Evolutionary conservation across 2,888 invertebrate species (phyloP), one percentile per base, ranked within the genome.

Genomic region (Cremastobaeus sp.): DNA sequence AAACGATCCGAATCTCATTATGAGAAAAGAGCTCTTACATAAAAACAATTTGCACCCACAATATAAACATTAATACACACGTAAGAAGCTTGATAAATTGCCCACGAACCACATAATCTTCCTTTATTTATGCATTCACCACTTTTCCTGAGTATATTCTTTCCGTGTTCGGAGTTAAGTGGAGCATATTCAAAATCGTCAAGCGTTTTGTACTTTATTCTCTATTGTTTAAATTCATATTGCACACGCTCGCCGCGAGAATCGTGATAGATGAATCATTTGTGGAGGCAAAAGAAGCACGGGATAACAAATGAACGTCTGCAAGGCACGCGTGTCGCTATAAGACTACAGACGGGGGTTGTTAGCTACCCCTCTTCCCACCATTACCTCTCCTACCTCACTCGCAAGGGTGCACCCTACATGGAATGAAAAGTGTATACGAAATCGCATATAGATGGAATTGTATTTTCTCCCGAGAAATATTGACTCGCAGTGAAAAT

Each of bases 301-400:
- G 17, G n/a, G 11, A 48, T 50, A 41, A 50, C 43, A 64, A 64
- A 52, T 28, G 37, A 43, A 25, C 62, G 60, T 50, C 43, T 28
- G n/a, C 59, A 47, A 47, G 14, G 47, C 47, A 47, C 62, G 50
- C 62, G 62, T 50, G 41, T 50, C 62, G 52, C 62, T 41, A 52
- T 34, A 20, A 50, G 52, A 41, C 52, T 52, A 41, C 39, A 25
- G 52, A 21, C 52, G 32, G 35, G 62, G 62, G 62, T 64, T 64
- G 62, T 64, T 64, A 64, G 62, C 62, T 43, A 34, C 62, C 62
- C 62, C 62, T 52, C 62, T 64, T 64, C 43, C 52, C 52, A 52
- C 50, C 62, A 64, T 64, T 64, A 64, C 62, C 62, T 41, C 62
- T 28, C 62, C 62, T 34, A 50, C 41, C 50, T 32, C 11, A 20